Evolutionary conservation across 2,888 invertebrate species (phyloP).

Genomic region (Lasioglossum zephyrum): DNA sequence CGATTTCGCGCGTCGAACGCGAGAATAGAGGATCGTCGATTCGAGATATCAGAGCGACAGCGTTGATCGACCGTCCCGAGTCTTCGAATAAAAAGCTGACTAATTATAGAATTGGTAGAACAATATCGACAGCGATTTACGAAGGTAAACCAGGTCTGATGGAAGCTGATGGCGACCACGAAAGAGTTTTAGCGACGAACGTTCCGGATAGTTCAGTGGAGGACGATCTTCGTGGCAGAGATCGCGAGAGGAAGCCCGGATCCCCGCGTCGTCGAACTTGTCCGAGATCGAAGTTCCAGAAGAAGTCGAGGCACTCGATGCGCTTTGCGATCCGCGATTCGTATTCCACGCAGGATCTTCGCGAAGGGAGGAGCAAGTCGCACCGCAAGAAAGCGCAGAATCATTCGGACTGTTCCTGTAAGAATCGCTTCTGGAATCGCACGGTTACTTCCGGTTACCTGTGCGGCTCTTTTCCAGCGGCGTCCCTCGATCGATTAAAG

Average conservation of each 20-base stretch:
- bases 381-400: neutral
- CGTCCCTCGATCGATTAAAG: constrained; percentile 69
- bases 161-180: neutral
- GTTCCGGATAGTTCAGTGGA: neutral
- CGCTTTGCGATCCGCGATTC: neutral
- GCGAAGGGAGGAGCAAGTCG: neutral
- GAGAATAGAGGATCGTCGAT: neutral
- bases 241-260: neutral
- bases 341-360: neutral
- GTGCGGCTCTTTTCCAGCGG: constrained; percentile 38
- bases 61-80: neutral
- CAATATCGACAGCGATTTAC: neutral
- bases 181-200: neutral
- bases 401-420: neutral
- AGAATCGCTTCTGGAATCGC: constrained; percentile 20
- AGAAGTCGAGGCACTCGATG: neutral
- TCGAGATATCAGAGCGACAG: neutral
- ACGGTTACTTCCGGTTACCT: constrained; percentile 7
- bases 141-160: neutral
- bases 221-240: neutral
- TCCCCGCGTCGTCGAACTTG: neutral
- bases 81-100: neutral
- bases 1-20: neutral
- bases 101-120: neutral
- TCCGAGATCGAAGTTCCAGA: neutral